Conservation (phyloP, 2,113 vertebrate genomes). For the Hydropotes inermis region DNA sequence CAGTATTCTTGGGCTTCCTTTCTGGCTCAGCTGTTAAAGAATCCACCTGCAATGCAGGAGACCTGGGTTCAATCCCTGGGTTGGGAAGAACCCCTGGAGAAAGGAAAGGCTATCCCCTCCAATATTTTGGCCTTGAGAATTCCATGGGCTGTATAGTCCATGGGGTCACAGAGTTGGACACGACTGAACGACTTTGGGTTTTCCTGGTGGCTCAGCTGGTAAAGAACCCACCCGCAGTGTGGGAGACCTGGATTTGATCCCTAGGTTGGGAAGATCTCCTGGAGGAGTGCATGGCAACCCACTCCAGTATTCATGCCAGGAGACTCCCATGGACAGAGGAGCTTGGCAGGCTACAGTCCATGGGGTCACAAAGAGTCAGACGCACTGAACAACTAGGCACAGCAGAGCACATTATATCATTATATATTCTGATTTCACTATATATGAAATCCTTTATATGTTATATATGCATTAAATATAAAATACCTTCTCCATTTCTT, state of each 20-base stretch:
- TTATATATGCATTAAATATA: not conserved
- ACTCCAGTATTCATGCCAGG: not conserved
- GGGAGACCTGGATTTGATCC: too few species aligned
- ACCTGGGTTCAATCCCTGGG: not conserved
- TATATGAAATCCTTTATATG: not conserved
- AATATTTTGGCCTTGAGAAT: too few species aligned
- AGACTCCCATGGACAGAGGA: not conserved
- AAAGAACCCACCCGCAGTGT: too few species aligned
- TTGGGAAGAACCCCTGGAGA: not conserved
- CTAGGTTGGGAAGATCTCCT: not conserved
- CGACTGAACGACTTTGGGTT: too few species aligned
- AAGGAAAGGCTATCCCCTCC: too few species aligned
- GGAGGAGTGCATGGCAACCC: not conserved
- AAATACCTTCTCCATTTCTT: not conserved
- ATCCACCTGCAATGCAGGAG: accelerated
- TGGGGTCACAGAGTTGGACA: too few species aligned
- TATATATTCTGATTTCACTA: constrained; percentile 31
- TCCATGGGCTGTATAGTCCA: too few species aligned
- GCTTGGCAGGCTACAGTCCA: not conserved
- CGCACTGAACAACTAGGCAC: not conserved
- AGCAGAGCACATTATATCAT: not conserved
- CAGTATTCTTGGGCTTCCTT: not conserved
- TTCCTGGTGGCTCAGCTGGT: too few species aligned
- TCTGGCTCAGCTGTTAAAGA: not conserved
- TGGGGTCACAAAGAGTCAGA: not conserved